Evolutionary conservation across 2,113 vertebrate species (phyloP).

Genomic region (Hoplias malabaricus): DNA sequence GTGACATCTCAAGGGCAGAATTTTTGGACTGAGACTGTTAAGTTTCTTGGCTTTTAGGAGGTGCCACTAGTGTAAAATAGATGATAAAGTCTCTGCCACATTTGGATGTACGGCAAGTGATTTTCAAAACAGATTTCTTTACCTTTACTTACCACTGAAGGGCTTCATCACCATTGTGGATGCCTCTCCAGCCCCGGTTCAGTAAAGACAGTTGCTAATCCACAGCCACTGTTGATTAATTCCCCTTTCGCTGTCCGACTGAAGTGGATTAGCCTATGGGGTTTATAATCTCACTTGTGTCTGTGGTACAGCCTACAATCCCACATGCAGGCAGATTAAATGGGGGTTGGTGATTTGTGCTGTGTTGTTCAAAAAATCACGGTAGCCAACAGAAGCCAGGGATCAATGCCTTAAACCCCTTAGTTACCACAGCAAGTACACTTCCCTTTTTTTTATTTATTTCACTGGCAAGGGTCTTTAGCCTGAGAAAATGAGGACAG

Average conservation of each 20-base stretch:
- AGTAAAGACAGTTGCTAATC: slow-evolving; percentile 30
- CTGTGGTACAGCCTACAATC: slow-evolving; percentile 34
- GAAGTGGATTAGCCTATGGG: slow-evolving; percentile 36
- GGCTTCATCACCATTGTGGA: background rate
- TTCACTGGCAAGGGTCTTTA: slow-evolving; percentile 1
- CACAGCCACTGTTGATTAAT: slow-evolving; percentile 42
- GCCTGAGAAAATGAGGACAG: slow-evolving; percentile 19
- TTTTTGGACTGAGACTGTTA: background rate
- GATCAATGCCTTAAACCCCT: slow-evolving; percentile 6
- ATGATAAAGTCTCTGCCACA: background rate
- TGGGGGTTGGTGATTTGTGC: background rate
- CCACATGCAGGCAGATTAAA: slow-evolving; percentile 43
- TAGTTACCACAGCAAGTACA: slow-evolving; percentile 16
- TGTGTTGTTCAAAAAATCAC: slow-evolving; percentile 31
- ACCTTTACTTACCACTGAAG: background rate
- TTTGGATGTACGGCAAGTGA: background rate
- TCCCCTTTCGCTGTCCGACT: slow-evolving; percentile 32
- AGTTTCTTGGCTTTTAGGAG: background rate
- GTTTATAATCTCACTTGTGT: slow-evolving; percentile 50
- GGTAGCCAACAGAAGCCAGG: slow-evolving; percentile 9
- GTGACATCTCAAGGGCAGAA: slow-evolving; percentile 7
- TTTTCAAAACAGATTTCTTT: background rate
- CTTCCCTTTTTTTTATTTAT: slow-evolving; percentile 18
- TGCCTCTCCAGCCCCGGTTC: background rate
- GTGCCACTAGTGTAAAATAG: background rate